Evolutionary conservation across 2,888 invertebrate genomes (phyloP).

Genomic region (Amorpha juglandis): DNA sequence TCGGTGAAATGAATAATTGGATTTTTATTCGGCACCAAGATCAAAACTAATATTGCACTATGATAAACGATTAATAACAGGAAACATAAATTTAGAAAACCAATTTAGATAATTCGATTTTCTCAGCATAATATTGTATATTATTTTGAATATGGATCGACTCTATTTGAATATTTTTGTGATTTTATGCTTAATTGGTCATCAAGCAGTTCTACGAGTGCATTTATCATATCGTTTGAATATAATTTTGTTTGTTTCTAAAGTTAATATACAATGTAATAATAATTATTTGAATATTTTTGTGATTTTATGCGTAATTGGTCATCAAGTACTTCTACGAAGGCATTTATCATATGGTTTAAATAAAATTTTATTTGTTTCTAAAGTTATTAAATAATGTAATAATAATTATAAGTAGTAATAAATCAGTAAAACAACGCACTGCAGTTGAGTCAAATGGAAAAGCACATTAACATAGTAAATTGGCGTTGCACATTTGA

Average conservation of each 20-base stretch:
- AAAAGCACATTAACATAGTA: constrained; percentile 1
- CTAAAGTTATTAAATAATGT: too few species aligned
- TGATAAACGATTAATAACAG: constrained; percentile 1
- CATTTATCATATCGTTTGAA: too few species aligned
- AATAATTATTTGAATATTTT: background rate
- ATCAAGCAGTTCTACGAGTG: too few species aligned
- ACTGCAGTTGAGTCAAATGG: background rate
- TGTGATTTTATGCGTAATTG: too few species aligned
- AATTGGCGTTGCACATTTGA: constrained; percentile 27
- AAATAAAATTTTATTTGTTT: too few species aligned
- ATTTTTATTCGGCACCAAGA: constrained; percentile 10
- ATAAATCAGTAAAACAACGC: background rate
- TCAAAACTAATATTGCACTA: constrained; percentile 13
- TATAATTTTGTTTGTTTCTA: too few species aligned
- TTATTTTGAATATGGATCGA: background rate
- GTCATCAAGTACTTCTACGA: too few species aligned
- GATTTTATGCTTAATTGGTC: too few species aligned
- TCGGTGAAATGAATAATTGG: constrained; percentile 9
- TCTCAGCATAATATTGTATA: background rate
- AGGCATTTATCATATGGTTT: too few species aligned
- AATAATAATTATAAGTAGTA: too few species aligned
- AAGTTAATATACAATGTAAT: too few species aligned
- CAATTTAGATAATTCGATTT: background rate
- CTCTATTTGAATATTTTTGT: background rate
- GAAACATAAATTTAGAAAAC: constrained; percentile 15